Evolutionary conservation across 2,888 invertebrate genomes (phyloP), one percentile per base, ranked within the genome.

Genomic region (Marasmarcha lunaedactyla): DNA sequence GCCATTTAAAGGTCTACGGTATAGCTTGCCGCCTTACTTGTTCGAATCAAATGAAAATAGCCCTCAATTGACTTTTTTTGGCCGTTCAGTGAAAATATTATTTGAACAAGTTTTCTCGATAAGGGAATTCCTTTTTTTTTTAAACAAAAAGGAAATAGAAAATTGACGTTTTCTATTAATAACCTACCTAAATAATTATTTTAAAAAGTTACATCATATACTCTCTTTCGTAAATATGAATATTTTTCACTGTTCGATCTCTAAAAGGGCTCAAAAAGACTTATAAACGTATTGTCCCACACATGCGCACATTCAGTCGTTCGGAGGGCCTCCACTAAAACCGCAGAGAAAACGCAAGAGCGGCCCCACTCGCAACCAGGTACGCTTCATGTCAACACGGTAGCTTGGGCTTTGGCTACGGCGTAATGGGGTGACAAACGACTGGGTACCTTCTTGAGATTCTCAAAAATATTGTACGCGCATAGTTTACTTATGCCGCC

Each of bases 351-450:
- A 78, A 73, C 79, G 71, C 84, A 84, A 81, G 84, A 84, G 58
- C 76, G 84, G 71, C 84, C 84, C 55, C 84, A 84, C 71, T 84
- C 84, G 67, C 84, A 84, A 78, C 84, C 84, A 84, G 84, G 84
- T 84, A 84, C 79, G 60, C 51, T 61, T 20, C n/a, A n/a, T n/a
- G n/a, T n/a, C n/a, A n/a, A n/a, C n/a, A 30, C n/a, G 73, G 76
- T 76, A 73, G 79, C 78, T 76, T 76, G 14, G 20, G 27, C 27
- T 30, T 30, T 3, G 3, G 30, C 3, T 7, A 3, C 11, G 30
- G 30, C 6, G 30, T 20, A 20, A 3, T 2, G 30, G 30, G 30
- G 30, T 30, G 30, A 7, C 20, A 20, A 20, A 20, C 20, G 20
- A 20, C 20, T n/a, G 2, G 25, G 25, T 25, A 9, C 25, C 25